Evolutionary conservation across 2,797 vertebrate species (phyloP).

Genomic region (Oryzias dopingdopingensis): DNA sequence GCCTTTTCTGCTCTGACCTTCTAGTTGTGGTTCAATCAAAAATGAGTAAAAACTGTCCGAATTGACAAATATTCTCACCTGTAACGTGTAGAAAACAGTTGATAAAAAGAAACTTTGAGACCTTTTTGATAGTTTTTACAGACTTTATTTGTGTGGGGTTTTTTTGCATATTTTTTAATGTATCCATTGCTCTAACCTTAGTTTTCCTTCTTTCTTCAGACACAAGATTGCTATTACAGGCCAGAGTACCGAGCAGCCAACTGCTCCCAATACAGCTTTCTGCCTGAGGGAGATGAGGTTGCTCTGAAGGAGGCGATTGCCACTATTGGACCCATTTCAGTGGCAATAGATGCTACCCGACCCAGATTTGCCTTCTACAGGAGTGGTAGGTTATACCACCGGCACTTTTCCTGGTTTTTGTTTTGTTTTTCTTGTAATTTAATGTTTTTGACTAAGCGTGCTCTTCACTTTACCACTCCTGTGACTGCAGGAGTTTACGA

Average conservation of each 20-base stretch:
- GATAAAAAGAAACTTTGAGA: no score
- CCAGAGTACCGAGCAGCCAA: constrained; percentile 76
- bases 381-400: constrained; percentile 66
- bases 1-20: constrained; percentile 13
- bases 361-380: constrained; percentile 78
- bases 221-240: constrained; percentile 76
- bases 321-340: constrained; percentile 84
- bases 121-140: no score
- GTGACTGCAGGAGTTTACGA: constrained; percentile 82
- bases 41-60: constrained; percentile 1
- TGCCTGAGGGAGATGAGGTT: constrained; percentile 65
- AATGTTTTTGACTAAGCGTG: no score
- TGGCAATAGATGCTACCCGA: constrained; percentile 79
- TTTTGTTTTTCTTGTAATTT: no score
- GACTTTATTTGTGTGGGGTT: not conserved
- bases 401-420: no score
- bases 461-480: not conserved
- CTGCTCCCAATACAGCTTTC: constrained; percentile 74
- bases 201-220: constrained; percentile 52
- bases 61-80: constrained; percentile 5
- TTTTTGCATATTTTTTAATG: not conserved
- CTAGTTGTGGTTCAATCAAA: constrained; percentile 15
- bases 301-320: constrained; percentile 78
- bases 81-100: not conserved
- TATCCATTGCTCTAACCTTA: not conserved